Base-by-base conservation (phyloP, 2,797 vertebrate species). In the Brotula barbata region DNA sequence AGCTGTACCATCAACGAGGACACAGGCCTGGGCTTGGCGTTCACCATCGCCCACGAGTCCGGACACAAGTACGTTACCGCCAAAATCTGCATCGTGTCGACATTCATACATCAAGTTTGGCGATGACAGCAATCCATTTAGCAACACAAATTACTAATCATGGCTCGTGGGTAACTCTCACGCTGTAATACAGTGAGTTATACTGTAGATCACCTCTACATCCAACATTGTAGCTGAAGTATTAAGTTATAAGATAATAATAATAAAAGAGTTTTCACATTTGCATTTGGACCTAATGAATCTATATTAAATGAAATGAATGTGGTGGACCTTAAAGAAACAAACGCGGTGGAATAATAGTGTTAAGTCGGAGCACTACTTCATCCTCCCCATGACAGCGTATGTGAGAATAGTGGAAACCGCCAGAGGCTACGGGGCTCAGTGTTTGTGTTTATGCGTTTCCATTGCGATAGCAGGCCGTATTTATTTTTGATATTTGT, bases 1-100 rank as follows among this genome's bases (percentile, higher is more conserved):
- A 99, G 97, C 8, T 99, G 97, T 52, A 99, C 97, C 73, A 98
- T 99, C 87, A 99, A 99, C 21, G 97, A 99, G 82, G 97, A 99
- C 44, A 98, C 97, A 0, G 97, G 97, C 13, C 93, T 99, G 22
- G 96, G 96, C 36, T 84, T 99, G 48, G 97, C 97, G 15, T 99
- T 98, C 83, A 99, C 97, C 66, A 95, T 99, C 20, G 97, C 97
- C 39, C 97, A 99, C 2, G 97, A 99, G 74, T 99, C 97, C 41
- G 97, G 97, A 75, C 97, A 99, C 90, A 99, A 98, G 97, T 99
- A 93, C 73, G 95, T 76, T 50, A 14, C 6, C 21, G 20, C 1
- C 22, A 47, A 44, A 62, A 54, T 21, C 15, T 6, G 15, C 3
- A 37, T 28, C 21, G n/a, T 1, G 1, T 13, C 17, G 21, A 43